Percentiles rank a stretch among this genome's conserved stretches.
These are phyloP conservation scores for Macrotis lagotis DNA, from an alignment of 2,113 vertebrate species.

Conservation along the genomic window DNA sequence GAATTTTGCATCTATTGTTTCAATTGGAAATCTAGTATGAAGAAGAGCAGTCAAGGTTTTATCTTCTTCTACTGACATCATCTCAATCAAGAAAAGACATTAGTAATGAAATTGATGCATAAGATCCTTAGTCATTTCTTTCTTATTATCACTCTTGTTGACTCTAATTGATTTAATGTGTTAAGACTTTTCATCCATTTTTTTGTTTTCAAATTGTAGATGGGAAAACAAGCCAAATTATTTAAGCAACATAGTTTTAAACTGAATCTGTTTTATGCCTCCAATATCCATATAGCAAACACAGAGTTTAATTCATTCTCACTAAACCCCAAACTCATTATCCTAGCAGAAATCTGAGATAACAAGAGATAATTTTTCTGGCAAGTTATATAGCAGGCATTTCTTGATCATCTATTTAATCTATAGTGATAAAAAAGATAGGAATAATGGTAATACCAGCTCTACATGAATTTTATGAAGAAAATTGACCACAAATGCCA, in stretches of 20 bases:
- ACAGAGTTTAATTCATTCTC: not conserved
- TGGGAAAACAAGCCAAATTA: constrained; percentile 34
- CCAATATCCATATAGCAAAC: constrained; percentile 28
- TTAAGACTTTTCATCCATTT: not conserved
- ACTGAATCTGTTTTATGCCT: not conserved
- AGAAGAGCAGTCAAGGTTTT: constrained; percentile 37
- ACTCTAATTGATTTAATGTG: constrained; percentile 27
- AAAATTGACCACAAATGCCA: not conserved
- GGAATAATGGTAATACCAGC: not conserved
- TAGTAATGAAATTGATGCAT: constrained; percentile 53
- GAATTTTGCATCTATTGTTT: constrained; percentile 59
- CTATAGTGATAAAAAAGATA: not conserved
- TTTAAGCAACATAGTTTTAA: constrained; percentile 21
- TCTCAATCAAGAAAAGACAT: constrained; percentile 56
- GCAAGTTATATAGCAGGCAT: not conserved
- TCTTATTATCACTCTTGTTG: constrained; percentile 50
- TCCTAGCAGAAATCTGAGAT: not conserved
- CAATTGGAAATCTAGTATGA: constrained; percentile 55
- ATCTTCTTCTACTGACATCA: constrained; percentile 51
- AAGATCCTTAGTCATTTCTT: constrained; percentile 62
- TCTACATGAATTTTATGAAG: not conserved
- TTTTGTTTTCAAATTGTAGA: constrained; percentile 45
- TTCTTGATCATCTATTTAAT: not conserved
- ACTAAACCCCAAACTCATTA: not conserved
- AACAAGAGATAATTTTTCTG: not conserved